Base-by-base conservation (phyloP, 2,888 invertebrate genomes). In the Dicranocentrus wangi region DNA sequence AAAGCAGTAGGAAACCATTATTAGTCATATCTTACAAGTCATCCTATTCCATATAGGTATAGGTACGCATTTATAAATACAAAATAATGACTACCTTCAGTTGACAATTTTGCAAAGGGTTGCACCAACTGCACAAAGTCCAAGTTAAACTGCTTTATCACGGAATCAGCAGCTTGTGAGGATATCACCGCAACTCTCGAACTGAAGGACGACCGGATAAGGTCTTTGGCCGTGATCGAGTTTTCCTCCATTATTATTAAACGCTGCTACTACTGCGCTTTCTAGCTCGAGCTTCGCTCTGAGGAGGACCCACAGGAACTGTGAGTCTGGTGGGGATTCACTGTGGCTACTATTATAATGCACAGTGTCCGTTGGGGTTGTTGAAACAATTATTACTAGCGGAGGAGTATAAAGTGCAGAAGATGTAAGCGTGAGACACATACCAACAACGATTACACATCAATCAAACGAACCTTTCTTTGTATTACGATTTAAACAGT, bases 71-170 rank as follows among this genome's bases (percentile, higher is more conserved):
- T 39, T 10, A 47, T 47, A 47, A n/a, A 51, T 53, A 32, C 23
- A 15, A 25, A 10, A 53, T 13, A 68, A 68, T 23, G 19, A 32
- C 19, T 90, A 94, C 94, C 92, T 91, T 95, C 95, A 83, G 92
- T 91, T 85, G 91, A 92, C 88, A 94, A 88, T 88, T 92, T 91
- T 88, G 94, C 93, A 89, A 98, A 98, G 0, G 98, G 98, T 88
- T 96, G 96, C 71, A 98, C 90, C 83, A 98, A 89, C 90, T 98
- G 96, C 71, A 94, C 93, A 88, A 98, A 96, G 42, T 94, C 93
- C 82, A 98, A 90, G 90, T 97, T 96, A 89, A 97, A 98, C 88
- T 96, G 96, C 86, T 93, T 93, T 87, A 97, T 95, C 76, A 94
- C 90, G 87, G 92, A 92, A 87, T 97, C 95, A 13, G 95, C 97